Percentiles rank a stretch among this genome's conserved stretches.
These are phyloP conservation scores for Drosophila tristis DNA, from an alignment of 1,140 invertebrate genomes.

Conservation along the genomic window DNA sequence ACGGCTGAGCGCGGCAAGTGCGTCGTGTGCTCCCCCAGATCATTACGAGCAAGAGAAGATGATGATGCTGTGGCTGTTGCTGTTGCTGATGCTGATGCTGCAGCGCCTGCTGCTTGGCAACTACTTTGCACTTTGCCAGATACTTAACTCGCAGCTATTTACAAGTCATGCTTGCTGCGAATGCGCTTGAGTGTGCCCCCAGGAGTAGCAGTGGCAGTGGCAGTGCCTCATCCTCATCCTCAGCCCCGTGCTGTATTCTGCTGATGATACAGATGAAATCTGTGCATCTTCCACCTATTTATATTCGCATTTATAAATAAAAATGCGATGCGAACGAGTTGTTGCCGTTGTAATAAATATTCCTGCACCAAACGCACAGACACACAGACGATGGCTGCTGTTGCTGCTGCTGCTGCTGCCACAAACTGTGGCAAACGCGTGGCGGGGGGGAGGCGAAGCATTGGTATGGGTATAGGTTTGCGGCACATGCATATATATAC, in stretches of 20 bases:
- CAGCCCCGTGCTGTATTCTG: conserved; percentile 2
- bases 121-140: conserved; percentile 84
- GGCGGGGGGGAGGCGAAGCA: not conserved
- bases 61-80: conserved; percentile 6
- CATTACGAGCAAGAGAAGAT: conserved; percentile 58
- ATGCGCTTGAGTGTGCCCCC: conserved; percentile 74
- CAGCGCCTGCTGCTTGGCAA: conserved; percentile 62
- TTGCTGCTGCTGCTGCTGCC: conserved; percentile 13
- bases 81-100: no score
- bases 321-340: conserved; percentile 72
- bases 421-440: conserved; percentile 22
- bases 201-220: conserved; percentile 25
- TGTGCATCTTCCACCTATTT: conserved; percentile 76
- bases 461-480: conserved; percentile 30
- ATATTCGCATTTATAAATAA: conserved; percentile 82
- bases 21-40: conserved; percentile 63
- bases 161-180: conserved; percentile 84
- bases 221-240: not conserved
- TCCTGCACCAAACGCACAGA: conserved; percentile 61
- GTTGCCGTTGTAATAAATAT: conserved; percentile 82
- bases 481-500: conserved; percentile 77
- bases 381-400: not conserved
- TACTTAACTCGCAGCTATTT: conserved; percentile 83
- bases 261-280: conserved; percentile 68
- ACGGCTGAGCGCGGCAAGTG: conserved; percentile 79